Evolutionary conservation across 2,797 vertebrate species (phyloP).

Genomic region (Tauraco hartlaubi): DNA sequence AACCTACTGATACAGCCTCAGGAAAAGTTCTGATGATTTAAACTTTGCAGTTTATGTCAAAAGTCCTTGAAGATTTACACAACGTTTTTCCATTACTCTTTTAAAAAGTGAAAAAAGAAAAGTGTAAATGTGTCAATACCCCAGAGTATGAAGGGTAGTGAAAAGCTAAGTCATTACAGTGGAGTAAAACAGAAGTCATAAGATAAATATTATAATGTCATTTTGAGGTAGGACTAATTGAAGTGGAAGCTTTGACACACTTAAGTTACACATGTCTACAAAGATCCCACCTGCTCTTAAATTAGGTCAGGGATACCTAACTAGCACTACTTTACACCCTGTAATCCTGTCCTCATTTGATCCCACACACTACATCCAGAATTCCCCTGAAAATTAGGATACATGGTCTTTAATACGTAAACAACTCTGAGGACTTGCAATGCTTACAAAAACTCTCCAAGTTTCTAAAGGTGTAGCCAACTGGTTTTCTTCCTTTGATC

Average conservation of each 20-base stretch:
- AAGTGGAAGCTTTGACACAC: neutral
- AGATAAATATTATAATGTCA: neutral
- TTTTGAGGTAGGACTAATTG: neutral
- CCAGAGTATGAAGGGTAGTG: neutral
- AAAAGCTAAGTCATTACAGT: neutral
- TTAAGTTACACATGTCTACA: neutral
- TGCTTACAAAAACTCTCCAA: neutral
- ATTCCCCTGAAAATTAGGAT: neutral
- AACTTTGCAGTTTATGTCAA: neutral
- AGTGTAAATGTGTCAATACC: neutral
- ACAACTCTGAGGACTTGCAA: neutral
- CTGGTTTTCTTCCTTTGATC: neutral
- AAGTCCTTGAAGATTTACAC: neutral
- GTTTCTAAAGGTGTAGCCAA: neutral
- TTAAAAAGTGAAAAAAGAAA: neutral
- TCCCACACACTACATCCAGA: neutral
- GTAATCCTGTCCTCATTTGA: neutral
- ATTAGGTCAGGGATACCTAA: neutral
- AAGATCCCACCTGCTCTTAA: neutral
- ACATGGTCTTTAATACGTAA: neutral
- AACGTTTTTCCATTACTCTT: neutral
- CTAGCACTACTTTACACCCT: neutral
- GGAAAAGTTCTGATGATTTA: neutral
- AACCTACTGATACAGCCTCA: neutral
- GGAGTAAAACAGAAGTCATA: neutral